These are phyloP conservation scores for Plebejus anna DNA, from an alignment of 2,888 invertebrate genomes.

Conservation along the genomic window DNA sequence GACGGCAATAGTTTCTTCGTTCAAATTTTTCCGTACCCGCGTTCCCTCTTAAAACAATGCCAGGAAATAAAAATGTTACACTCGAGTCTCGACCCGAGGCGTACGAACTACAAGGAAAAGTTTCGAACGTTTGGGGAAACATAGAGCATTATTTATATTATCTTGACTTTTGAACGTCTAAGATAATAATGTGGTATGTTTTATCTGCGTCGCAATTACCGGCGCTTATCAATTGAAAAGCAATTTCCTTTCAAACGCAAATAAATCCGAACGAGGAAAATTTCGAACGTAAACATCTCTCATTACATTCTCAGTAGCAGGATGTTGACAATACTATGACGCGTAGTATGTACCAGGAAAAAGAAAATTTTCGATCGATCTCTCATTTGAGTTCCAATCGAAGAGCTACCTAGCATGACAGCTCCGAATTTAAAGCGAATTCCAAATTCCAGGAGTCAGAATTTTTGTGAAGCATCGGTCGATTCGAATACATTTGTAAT, in stretches of 20 bases:
- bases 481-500: conserved; percentile 23
- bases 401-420: not conserved
- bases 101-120: not conserved
- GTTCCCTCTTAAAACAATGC: not conserved
- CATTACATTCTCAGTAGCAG: conserved; percentile 21
- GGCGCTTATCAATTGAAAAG: conserved; percentile 14
- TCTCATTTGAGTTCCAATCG: not conserved
- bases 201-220: conserved; percentile 7
- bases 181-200: not conserved
- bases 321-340: conserved; percentile 18
- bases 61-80: not conserved
- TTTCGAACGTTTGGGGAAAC: not conserved
- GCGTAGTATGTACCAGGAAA: conserved; percentile 49
- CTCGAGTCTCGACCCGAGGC: not conserved
- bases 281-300: conserved; percentile 4
- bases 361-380: conserved; percentile 34
- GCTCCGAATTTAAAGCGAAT: not conserved
- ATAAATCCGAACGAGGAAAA: not conserved
- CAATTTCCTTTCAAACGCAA: conserved; percentile 18
- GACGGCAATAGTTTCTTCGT: too few relatives aligned
- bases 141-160: not conserved
- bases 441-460: not conserved
- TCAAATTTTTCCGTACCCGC: too few relatives aligned
- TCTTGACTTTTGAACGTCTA: not conserved
- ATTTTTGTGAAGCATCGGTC: conserved; percentile 1